phyloP scores from a whole-genome alignment of 2,113 vertebrate species.

The Petrocephalus microphthalmus region DNA sequence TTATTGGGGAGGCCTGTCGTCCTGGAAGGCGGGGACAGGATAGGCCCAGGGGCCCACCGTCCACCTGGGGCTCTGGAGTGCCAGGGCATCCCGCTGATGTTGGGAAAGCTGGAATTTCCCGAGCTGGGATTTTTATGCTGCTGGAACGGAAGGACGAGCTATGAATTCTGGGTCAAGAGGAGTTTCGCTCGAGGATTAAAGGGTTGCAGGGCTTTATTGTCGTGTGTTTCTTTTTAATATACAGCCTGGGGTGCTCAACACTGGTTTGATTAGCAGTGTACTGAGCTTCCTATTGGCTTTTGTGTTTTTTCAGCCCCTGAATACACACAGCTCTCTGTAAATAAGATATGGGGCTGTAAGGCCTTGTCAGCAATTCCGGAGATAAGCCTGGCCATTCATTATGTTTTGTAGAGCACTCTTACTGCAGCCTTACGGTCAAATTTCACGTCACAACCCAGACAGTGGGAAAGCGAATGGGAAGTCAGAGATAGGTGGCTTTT shows the following conservation, averaged over 20 bases:
- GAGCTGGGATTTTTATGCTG: not conserved
- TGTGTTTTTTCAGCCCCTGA: not conserved
- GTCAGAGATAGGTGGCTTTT: conserved; percentile 7
- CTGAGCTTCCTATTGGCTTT: not conserved
- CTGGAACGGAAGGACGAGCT: not conserved
- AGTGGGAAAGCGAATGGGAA: not conserved
- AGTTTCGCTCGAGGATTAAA: not conserved
- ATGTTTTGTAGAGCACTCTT: not conserved
- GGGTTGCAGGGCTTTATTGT: not conserved
- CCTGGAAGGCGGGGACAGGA: not conserved
- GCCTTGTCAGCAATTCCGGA: not conserved
- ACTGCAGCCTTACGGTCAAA: not conserved
- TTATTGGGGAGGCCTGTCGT: not conserved
- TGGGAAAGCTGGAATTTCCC: not conserved
- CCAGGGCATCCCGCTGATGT: no score
- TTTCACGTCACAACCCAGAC: not conserved
- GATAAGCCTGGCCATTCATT: not conserved
- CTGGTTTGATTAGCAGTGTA: not conserved
- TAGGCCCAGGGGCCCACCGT: not conserved
- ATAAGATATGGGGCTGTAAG: not conserved
- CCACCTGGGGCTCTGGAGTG: not conserved
- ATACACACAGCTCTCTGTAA: not conserved
- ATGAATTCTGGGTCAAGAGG: not conserved
- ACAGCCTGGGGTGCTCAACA: not conserved
- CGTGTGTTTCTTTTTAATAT: not conserved